Evolutionary conservation across 2,888 invertebrate species (phyloP).

Genomic region (Dione juno): DNA sequence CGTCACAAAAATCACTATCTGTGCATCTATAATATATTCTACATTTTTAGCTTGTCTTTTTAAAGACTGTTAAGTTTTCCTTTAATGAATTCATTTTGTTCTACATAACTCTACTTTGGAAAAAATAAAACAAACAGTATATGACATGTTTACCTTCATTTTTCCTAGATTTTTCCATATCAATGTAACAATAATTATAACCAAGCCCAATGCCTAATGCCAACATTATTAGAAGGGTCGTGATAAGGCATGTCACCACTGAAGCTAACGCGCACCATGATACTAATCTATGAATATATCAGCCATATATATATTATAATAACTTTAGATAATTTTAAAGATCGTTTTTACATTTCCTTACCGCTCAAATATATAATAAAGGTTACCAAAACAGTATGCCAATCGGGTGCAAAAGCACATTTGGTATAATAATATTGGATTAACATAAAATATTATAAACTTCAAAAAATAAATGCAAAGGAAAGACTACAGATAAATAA

Average conservation of each 20-base stretch:
- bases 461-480: constrained; percentile 16
- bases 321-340: background rate
- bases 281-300: constrained; percentile 52
- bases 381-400: constrained; percentile 47
- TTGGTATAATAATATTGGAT: constrained; percentile 32
- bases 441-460: constrained; percentile 26
- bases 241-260: constrained; percentile 57
- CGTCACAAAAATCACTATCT: background rate
- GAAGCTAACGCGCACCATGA: constrained; percentile 57
- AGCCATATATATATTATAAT: background rate
- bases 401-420: constrained; percentile 48
- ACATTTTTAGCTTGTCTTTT: background rate
- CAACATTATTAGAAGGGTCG: constrained; percentile 56
- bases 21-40: background rate
- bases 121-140: background rate
- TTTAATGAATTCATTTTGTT: background rate
- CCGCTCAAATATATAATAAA: constrained; percentile 55
- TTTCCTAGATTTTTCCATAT: constrained; percentile 45
- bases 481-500: background rate
- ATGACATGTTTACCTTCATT: constrained; percentile 28
- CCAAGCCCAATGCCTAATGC: constrained; percentile 63
- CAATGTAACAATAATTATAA: constrained; percentile 66
- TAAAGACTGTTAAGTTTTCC: background rate
- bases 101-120: background rate
- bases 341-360: constrained; percentile 41